Evolutionary conservation across 2,888 invertebrate genomes (phyloP).

Genomic region (Tryphoninae sp.): DNA sequence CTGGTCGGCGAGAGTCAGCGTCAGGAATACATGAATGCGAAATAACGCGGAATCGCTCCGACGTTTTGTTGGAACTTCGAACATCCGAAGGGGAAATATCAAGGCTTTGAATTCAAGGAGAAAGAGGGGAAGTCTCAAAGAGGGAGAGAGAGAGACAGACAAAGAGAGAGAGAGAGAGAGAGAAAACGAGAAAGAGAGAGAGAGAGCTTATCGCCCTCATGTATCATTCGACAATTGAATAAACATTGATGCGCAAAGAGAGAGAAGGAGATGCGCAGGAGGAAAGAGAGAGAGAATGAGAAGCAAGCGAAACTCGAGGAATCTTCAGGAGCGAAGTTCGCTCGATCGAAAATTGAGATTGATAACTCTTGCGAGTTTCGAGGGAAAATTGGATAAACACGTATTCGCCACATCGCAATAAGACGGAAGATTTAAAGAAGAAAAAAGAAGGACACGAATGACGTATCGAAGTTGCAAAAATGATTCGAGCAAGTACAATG

Average conservation of each 20-base stretch:
- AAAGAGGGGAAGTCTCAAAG: background rate
- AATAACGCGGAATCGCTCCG: constrained; percentile 49
- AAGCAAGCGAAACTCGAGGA: background rate
- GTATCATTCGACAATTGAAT: constrained; percentile 35
- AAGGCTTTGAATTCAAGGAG: too few species aligned
- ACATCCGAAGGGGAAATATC: background rate
- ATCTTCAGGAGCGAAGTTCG: background rate
- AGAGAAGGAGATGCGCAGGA: background rate
- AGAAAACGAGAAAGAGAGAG: background rate
- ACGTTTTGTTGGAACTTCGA: constrained; percentile 34
- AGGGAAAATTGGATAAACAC: constrained; percentile 24
- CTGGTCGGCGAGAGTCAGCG: constrained; percentile 29
- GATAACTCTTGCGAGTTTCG: background rate
- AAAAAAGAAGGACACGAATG: background rate
- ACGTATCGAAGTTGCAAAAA: background rate
- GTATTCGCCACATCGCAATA: background rate
- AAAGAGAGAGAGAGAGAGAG: too few species aligned
- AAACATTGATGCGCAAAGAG: constrained; percentile 15
- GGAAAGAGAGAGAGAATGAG: background rate
- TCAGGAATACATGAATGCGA: constrained; percentile 57
- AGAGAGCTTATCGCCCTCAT: background rate
- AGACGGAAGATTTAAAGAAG: background rate
- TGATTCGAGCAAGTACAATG: background rate
- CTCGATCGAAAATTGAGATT: constrained; percentile 30
- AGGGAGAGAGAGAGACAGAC: too few species aligned